Base-by-base conservation (phyloP, 2,113 vertebrate genomes). In the Pelobates fuscus region DNA sequence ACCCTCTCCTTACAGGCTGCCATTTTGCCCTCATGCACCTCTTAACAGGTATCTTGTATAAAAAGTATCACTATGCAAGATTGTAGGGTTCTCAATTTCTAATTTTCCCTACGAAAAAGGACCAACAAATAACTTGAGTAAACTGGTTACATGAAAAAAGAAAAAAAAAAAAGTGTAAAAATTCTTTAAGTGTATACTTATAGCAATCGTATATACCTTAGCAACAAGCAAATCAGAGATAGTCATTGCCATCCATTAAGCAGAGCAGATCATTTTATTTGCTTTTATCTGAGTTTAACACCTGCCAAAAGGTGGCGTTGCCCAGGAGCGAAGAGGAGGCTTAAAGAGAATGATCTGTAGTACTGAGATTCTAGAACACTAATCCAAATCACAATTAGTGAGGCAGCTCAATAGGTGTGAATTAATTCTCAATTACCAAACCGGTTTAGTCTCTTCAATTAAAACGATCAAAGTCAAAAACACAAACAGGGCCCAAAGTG, bases 241-340 rank as follows among this genome's bases (percentile, higher is more conserved):
- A 61, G 57, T 61, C 46, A 55, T 59, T 11, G 46, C 29, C 64
- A 59, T 65, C 61, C 52, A 30, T n/a, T 18, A 29, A 30, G 59
- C 25, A 29, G 43, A 29, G 17, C 20, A 8, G 15, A 43, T 58
- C 49, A 27, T 17, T 58, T 23, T 27, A 62, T 10, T 17, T 43
- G 62, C 49, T 66, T 66, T 66, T 74, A 66, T 74, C 62, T 26
- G 62, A 15, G 20, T 10, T 29, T 17, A 44, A 58, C 71, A 74
- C 71, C 46, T 74, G 49, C 71, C 62, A 66, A 66, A 29, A 74
- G 71, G 61, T 65, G 27, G 44, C 44, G 44, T n/a, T 37, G 15
- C 27, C 43, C 23, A 20, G 14, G 26, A 61, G 70, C 1, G n/a
- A 12, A 25, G 21, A 27, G 49, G 29, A 65, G 49, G n/a, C n/a